Percentiles rank a stretch among this genome's conserved stretches.
phyloP scores from a whole-genome alignment of 2,113 vertebrate genomes.

The Pithys albifrons region DNA sequence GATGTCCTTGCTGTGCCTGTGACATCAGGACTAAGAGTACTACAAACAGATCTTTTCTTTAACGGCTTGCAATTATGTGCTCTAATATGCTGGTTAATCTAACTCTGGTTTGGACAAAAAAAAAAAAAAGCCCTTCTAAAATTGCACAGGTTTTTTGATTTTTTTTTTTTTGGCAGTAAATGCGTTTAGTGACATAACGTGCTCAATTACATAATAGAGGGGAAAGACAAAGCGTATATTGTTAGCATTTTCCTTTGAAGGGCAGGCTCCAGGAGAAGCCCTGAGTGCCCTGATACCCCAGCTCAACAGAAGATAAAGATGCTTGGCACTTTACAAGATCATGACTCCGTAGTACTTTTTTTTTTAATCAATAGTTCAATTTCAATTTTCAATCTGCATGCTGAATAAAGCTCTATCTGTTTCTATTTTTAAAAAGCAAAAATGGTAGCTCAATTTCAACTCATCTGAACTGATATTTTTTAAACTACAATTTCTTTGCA shows the following conservation, averaged over 20 bases:
- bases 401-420: not conserved
- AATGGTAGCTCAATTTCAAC: not conserved
- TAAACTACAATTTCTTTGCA: not conserved
- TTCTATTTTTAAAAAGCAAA: not conserved
- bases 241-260: conserved; percentile 24
- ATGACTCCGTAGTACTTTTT: not conserved
- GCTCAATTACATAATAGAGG: conserved; percentile 51
- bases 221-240: conserved; percentile 33
- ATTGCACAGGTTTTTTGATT: accelerated
- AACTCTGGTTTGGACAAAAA: not conserved
- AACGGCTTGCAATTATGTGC: conserved; percentile 7
- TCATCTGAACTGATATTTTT: not conserved
- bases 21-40: conserved; percentile 82
- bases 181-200: not conserved
- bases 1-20: conserved; percentile 82
- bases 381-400: not conserved
- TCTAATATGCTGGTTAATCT: conserved; percentile 8
- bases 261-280: conserved; percentile 9
- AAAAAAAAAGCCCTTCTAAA: not conserved
- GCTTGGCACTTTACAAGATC: not conserved
- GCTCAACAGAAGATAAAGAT: not conserved
- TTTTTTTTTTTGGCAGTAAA: not conserved
- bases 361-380: not conserved
- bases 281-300: not conserved
- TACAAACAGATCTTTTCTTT: conserved; percentile 72